A percentile compares a stretch with the other conserved stretches of the same genome.
These are phyloP conservation scores for Elmis aenea DNA, from an alignment of 2,888 invertebrate genomes.

Conservation along the genomic window DNA sequence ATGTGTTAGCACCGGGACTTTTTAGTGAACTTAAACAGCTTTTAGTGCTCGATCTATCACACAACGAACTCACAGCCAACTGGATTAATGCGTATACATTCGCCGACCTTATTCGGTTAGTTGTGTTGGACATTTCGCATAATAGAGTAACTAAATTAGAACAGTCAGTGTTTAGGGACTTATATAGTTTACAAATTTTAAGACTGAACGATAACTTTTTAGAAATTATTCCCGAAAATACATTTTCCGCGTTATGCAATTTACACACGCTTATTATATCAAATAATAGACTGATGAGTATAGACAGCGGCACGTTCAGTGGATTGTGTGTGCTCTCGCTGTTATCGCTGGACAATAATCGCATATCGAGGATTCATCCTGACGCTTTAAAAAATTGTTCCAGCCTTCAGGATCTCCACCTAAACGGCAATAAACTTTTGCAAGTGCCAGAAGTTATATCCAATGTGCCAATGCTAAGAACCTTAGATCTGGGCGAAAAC, in stretches of 20 bases:
- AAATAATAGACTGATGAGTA: slow-evolving; percentile 69
- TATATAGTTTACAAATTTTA: slow-evolving; percentile 74
- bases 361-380: slow-evolving; percentile 67
- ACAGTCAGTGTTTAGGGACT: slow-evolving; percentile 69
- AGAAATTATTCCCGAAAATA: slow-evolving; percentile 71
- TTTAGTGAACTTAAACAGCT: slow-evolving; percentile 73
- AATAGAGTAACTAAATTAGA: slow-evolving; percentile 73
- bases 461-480: slow-evolving; percentile 70
- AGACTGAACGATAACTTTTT: slow-evolving; percentile 76
- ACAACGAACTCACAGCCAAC: slow-evolving; percentile 74
- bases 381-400: slow-evolving; percentile 75
- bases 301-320: slow-evolving; percentile 71
- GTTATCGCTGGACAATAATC: slow-evolving; percentile 75
- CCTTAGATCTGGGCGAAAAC: slow-evolving; percentile 81
- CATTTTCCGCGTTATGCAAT: slow-evolving; percentile 71
- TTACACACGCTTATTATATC: slow-evolving; percentile 76
- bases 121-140: slow-evolving; percentile 71
- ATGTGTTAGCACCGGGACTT: slow-evolving; percentile 73
- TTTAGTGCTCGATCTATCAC: slow-evolving; percentile 69
- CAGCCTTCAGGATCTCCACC: slow-evolving; percentile 73
- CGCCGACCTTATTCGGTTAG: slow-evolving; percentile 67
- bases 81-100: slow-evolving; percentile 81
- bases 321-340: slow-evolving; percentile 72
- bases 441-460: slow-evolving; percentile 70
- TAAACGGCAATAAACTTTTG: slow-evolving; percentile 74